Conservation (phyloP, 1,140 invertebrate genomes). For the Lucilia sericata region DNA sequence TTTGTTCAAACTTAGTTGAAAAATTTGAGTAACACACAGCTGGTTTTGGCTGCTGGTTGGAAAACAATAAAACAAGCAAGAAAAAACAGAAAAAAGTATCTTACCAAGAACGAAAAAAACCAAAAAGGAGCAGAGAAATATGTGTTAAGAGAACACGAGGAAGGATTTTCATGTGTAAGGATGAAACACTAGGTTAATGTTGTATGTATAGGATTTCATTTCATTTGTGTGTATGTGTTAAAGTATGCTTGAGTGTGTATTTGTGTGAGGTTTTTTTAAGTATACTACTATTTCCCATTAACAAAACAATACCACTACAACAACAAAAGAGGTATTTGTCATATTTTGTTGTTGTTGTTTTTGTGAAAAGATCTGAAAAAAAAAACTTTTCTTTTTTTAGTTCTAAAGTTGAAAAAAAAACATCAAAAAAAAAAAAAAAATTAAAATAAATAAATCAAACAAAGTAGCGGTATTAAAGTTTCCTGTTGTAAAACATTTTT, state of each 20-base stretch:
- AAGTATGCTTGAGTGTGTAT: background rate
- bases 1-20: background rate
- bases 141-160: constrained; percentile 41
- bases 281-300: constrained; percentile 19
- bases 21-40: constrained; percentile 7
- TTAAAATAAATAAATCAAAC: background rate
- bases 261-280: constrained; percentile 13
- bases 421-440: background rate
- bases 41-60: constrained; percentile 10
- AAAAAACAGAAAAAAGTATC: background rate
- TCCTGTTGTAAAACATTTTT: background rate
- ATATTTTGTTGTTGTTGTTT: background rate
- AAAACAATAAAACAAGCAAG: background rate
- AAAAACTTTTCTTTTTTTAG: background rate
- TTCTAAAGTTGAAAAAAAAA: background rate
- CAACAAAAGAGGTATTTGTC: background rate
- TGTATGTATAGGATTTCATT: constrained; percentile 20
- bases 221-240: background rate
- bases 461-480: background rate
- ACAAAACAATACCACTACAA: background rate
- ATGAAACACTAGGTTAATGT: constrained; percentile 21
- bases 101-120: background rate
- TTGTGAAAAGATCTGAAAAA: background rate
- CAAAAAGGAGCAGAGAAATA: background rate
- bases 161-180: background rate